Conservation (phyloP, 2,113 vertebrate genomes). For the Arvicanthis niloticus region DNA sequence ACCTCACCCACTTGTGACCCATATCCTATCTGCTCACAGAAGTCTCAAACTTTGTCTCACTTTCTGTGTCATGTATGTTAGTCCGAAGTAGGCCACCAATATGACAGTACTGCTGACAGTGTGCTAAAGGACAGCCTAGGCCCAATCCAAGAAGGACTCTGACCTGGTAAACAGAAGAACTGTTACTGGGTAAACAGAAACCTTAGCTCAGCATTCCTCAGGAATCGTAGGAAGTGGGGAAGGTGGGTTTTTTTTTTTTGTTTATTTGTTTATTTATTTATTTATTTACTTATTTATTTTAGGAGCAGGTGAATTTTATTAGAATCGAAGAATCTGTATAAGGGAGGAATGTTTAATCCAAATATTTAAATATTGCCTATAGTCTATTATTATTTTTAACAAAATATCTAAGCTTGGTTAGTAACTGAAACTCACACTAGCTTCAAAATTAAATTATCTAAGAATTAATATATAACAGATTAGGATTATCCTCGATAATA, state of each 20-base stretch:
- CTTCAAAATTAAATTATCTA: conserved; percentile 33
- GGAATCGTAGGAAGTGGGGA: not conserved
- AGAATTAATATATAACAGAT: not conserved
- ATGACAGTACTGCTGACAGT: not conserved
- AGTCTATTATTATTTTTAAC: not conserved
- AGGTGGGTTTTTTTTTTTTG: no score
- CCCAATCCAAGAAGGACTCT: not conserved
- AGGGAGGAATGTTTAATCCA: not conserved
- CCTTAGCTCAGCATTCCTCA: not conserved
- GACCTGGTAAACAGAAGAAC: not conserved
- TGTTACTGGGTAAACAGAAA: not conserved
- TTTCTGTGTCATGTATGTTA: not conserved
- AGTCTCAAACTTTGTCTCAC: not conserved
- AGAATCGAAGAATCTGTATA: not conserved
- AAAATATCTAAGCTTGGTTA: not conserved
- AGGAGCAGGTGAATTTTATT: not conserved
- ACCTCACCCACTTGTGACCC: not conserved
- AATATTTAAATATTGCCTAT: not conserved
- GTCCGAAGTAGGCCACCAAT: not conserved
- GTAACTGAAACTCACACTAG: not conserved
- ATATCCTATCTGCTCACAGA: not conserved
- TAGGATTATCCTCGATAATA: not conserved
- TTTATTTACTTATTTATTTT: not conserved
- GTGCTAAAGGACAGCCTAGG: not conserved
- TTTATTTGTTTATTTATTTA: no score